Base-by-base conservation (phyloP, 2,797 vertebrate species). In the Pelobates cultripes region DNA sequence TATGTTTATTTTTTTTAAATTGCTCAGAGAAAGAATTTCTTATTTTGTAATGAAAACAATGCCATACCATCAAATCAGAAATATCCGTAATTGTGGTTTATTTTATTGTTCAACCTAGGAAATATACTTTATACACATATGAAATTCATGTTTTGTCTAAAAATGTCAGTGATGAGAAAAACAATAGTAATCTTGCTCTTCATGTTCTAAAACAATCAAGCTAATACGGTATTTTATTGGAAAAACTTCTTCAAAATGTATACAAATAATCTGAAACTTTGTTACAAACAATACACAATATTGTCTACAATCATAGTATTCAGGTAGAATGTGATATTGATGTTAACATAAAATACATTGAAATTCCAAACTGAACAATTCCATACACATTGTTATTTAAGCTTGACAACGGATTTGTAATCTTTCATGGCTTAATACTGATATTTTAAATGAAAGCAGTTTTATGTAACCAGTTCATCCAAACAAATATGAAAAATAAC, bases 241-340 rank as follows among this genome's bases (percentile, higher is more conserved):
- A 40, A 28, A 28, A 64, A 12, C 2, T 64, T n/a, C 61, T 28
- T 64, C 17, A 40, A 28, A 64, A 64, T 51, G 10, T 6, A 6
- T 51, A 57, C 13, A 77, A 63, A 82, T 77, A 28, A 28, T 77
- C 75, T 61, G 69, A 42, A 68, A 47, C 43, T 13, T 73, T 57
- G 63, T 60, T 77, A 77, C 47, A 60, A 80, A 80, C 63, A 82
- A 77, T 77, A 61, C 47, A n/a, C 5, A 53, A 4, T n/a, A 77
- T 73, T 82, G 80, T 82, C 76, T 70, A 70, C 57, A 61, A 61
- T 61, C 47, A 28, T 28, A n/a, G n/a, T n/a, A n/a, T n/a, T n/a
- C n/a, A n/a, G 28, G 28, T 28, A 28, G 28, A 28, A 6, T 3
- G 10, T 51, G 47, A 51, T 10, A 51, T 51, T 51, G 47, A 6